These are phyloP conservation scores for Phylloscopus whistleri DNA, from an alignment of 2,113 vertebrate genomes.

Conservation along the genomic window DNA sequence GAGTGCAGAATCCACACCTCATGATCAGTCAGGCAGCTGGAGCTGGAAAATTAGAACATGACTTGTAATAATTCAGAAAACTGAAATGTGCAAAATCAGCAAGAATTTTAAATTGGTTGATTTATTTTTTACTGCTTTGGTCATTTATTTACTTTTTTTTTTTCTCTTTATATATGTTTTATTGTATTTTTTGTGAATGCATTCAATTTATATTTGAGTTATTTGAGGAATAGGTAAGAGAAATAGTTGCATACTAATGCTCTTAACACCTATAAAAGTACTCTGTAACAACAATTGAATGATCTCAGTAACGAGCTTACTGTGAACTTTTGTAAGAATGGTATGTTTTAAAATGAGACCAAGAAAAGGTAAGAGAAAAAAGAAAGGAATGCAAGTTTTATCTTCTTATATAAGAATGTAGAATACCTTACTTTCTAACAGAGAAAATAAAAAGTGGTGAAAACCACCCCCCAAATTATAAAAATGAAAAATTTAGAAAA, in stretches of 20 bases:
- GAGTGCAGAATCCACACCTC: not conserved
- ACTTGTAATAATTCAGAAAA: not conserved
- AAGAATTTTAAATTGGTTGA: not conserved
- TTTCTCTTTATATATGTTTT: not conserved
- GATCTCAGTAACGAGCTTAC: not conserved
- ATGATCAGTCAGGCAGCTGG: not conserved
- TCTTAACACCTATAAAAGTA: not conserved
- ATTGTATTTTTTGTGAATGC: not conserved
- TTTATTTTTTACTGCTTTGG: not conserved
- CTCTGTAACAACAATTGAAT: not conserved
- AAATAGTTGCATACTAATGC: not conserved
- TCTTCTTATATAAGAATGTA: not conserved
- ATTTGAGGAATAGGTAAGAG: not conserved
- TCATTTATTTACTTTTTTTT: not conserved
- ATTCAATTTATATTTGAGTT: not conserved
- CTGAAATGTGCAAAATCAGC: not conserved
- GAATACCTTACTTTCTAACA: not conserved
- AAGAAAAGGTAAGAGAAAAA: not conserved
- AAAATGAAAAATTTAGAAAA: not conserved
- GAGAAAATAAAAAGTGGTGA: not conserved
- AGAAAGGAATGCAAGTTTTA: not conserved
- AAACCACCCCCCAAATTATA: fast-evolving
- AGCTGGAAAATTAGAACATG: not conserved
- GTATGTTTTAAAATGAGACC: not conserved
- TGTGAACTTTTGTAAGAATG: not conserved